Conservation (phyloP, 1,140 invertebrate species). For the Teleogryllus occipitalis region DNA sequence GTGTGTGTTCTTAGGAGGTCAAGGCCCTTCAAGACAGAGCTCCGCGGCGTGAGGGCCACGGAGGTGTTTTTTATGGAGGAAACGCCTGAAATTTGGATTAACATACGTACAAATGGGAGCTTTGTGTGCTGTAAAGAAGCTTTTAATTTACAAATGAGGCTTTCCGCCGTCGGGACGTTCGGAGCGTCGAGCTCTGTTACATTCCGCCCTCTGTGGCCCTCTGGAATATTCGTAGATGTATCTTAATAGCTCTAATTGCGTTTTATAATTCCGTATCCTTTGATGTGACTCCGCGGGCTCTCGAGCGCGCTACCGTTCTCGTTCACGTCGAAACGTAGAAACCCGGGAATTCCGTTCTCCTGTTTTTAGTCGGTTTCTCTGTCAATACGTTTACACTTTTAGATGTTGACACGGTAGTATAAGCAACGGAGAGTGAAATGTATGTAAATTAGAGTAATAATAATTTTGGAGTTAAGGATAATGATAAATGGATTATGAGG, state of each 20-base stretch:
- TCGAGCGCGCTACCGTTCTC: neutral
- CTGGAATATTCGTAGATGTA: neutral
- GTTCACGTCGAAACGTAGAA: no score
- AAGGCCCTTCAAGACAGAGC: neutral
- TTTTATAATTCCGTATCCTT: neutral
- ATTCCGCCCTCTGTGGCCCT: neutral
- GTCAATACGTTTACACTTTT: no score
- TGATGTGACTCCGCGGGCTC: neutral
- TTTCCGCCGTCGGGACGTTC: neutral
- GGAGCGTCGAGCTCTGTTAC: neutral
- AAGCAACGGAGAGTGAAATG: no score
- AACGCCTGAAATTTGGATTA: neutral
- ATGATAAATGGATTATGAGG: no score
- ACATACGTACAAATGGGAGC: neutral
- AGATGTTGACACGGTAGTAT: no score
- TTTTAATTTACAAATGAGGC: conserved; percentile 1
- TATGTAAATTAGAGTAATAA: no score
- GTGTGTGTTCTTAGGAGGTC: neutral
- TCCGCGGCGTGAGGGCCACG: neutral
- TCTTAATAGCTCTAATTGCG: neutral
- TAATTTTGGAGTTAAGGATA: no score
- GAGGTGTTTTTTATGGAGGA: neutral
- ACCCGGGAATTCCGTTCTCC: no score
- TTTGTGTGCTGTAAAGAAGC: neutral
- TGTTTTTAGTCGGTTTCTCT: no score